Evolutionary conservation across 2,797 vertebrate genomes (phyloP).

Genomic region (Discoglossus pictus): DNA sequence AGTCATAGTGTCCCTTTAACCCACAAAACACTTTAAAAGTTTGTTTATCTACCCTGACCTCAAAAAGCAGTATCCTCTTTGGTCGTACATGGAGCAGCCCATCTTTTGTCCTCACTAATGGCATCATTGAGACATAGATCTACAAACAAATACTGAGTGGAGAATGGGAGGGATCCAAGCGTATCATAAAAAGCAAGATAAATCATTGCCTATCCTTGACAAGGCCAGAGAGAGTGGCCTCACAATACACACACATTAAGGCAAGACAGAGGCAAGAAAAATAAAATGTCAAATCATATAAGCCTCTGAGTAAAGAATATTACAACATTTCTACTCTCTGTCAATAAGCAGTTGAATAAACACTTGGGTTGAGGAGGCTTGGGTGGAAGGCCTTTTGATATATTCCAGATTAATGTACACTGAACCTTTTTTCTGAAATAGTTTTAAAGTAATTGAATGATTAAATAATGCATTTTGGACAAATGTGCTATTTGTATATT

Average conservation of each 20-base stretch:
- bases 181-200: slow-evolving; percentile 33
- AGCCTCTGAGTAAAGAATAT: slow-evolving; percentile 4
- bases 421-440: no score
- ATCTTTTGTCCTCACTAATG: slow-evolving; percentile 51
- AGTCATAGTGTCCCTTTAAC: no score
- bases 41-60: slow-evolving; percentile 52
- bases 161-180: not conserved
- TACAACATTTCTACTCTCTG: slow-evolving; percentile 4
- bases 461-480: no score
- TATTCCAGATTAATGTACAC: no score
- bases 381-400: no score
- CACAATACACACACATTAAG: not conserved
- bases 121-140: slow-evolving; percentile 52
- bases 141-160: slow-evolving; percentile 45
- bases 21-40: no score
- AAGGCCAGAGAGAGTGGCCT: slow-evolving; percentile 32
- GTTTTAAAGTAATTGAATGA: no score
- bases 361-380: not conserved
- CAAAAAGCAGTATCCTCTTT: slow-evolving; percentile 31
- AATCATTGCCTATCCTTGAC: slow-evolving; percentile 37
- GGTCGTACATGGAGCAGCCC: slow-evolving; percentile 4
- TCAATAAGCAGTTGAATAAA: not conserved
- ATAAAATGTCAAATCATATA: slow-evolving; percentile 22
- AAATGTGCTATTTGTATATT: no score
- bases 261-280: not conserved